Percentiles rank a stretch among this genome's conserved stretches.
phyloP scores from a whole-genome alignment of 1,140 invertebrate species.

The Eubasilissa regina region DNA sequence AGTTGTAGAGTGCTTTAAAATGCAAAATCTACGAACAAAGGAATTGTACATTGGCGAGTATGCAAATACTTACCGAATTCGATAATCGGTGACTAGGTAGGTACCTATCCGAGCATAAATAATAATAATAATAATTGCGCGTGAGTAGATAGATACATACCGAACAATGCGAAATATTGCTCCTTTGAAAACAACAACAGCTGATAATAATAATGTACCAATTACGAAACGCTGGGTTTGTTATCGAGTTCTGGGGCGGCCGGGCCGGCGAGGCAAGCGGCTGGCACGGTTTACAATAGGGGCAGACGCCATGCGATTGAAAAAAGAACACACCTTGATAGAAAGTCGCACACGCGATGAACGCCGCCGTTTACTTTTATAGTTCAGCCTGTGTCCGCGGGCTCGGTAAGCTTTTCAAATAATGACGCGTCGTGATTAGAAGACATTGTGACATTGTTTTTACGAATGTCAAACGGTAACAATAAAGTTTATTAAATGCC shows the following conservation, averaged over 20 bases:
- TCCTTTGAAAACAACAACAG: too few relatives aligned
- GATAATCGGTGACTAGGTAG: too few relatives aligned
- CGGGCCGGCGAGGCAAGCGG: constrained; percentile 5
- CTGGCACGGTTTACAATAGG: constrained; percentile 22
- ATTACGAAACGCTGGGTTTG: constrained; percentile 31
- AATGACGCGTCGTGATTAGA: neutral
- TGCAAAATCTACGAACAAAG: too few relatives aligned
- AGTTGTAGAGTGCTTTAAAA: too few relatives aligned
- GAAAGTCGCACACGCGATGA: constrained; percentile 30
- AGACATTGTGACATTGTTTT: neutral
- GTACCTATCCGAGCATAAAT: too few relatives aligned
- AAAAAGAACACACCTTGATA: constrained; percentile 16
- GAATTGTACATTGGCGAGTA: too few relatives aligned
- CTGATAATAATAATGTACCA: too few relatives aligned
- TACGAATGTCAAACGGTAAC: neutral
- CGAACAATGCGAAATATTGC: too few relatives aligned
- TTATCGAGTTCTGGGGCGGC: constrained; percentile 24
- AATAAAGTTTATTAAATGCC: too few relatives aligned
- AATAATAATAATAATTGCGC: too few relatives aligned
- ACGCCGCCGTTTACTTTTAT: constrained; percentile 23
- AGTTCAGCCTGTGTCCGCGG: constrained; percentile 17
- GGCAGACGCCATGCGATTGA: constrained; percentile 29
- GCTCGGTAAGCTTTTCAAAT: constrained; percentile 20
- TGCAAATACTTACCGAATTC: too few relatives aligned
- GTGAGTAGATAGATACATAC: too few relatives aligned